phyloP scores from a whole-genome alignment of 2,888 invertebrate species.

The Pollenia angustigena region DNA sequence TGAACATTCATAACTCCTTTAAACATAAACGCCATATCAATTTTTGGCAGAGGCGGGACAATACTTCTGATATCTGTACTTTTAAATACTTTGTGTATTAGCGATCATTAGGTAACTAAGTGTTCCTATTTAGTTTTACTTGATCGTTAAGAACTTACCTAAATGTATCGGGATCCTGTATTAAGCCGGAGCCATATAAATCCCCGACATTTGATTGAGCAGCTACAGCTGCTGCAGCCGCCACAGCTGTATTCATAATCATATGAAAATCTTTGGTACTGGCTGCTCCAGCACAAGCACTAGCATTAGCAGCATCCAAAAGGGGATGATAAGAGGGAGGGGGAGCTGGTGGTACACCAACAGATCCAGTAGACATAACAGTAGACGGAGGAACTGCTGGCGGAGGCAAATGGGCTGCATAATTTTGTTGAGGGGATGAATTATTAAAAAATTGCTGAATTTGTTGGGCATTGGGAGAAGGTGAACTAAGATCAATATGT shows the following conservation, averaged over 20 bases:
- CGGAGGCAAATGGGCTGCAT: slow-evolving; percentile 51
- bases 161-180: slow-evolving; percentile 84
- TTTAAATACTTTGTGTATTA: no score
- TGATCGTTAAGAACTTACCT: slow-evolving; percentile 78
- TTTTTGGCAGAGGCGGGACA: no score
- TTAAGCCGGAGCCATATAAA: slow-evolving; percentile 52
- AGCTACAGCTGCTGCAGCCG: slow-evolving; percentile 81
- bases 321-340: slow-evolving; percentile 80
- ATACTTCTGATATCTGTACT: no score
- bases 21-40: no score
- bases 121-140: neutral
- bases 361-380: neutral
- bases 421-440: slow-evolving; percentile 48
- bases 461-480: slow-evolving; percentile 79
- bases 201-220: slow-evolving; percentile 77
- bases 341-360: slow-evolving; percentile 37
- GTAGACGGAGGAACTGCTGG: slow-evolving; percentile 58
- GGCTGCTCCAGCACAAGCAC: slow-evolving; percentile 78
- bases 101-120: no score
- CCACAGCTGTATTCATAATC: slow-evolving; percentile 83
- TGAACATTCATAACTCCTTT: no score
- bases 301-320: slow-evolving; percentile 81
- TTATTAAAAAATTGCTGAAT: slow-evolving; percentile 71
- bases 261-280: slow-evolving; percentile 82
- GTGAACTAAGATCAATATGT: slow-evolving; percentile 81